These are phyloP conservation scores for Mus minutoides DNA, from an alignment of 2,797 vertebrate species.

Conservation along the genomic window DNA sequence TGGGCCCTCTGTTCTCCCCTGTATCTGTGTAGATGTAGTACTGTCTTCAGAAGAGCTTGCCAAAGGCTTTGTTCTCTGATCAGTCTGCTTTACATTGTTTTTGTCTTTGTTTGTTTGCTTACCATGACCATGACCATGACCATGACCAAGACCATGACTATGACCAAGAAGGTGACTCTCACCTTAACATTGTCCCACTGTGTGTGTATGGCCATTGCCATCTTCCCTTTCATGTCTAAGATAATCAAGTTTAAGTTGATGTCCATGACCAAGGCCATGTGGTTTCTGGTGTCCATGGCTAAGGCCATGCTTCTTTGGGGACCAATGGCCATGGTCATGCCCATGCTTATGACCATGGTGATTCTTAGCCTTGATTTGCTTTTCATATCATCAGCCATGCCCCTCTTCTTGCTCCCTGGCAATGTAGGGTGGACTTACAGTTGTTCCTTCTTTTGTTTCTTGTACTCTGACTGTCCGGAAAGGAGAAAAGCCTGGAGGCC, in stretches of 20 bases:
- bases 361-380: slow-evolving; percentile 52
- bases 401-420: slow-evolving; percentile 60
- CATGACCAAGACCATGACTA: slow-evolving; percentile 57
- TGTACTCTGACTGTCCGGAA: slow-evolving; percentile 70
- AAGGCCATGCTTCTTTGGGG: background rate
- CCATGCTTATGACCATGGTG: slow-evolving; percentile 26
- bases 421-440: slow-evolving; percentile 3
- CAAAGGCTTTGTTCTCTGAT: slow-evolving; percentile 81
- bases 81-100: slow-evolving; percentile 73
- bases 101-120: slow-evolving; percentile 73
- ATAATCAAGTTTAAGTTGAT: slow-evolving; percentile 1
- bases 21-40: slow-evolving; percentile 5
- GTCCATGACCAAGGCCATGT: slow-evolving; percentile 60
- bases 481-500: slow-evolving; percentile 87
- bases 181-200: slow-evolving; percentile 17
- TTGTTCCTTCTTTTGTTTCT: background rate
- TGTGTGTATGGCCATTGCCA: slow-evolving; percentile 44
- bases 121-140: slow-evolving; percentile 67
- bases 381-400: slow-evolving; percentile 35
- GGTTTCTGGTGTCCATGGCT: background rate
- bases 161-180: slow-evolving; percentile 47
- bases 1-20: slow-evolving; percentile 42
- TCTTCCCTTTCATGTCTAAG: background rate
- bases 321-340: slow-evolving; percentile 58
- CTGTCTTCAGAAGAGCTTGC: slow-evolving; percentile 87